These are phyloP conservation scores for Amyelois transitella DNA, from an alignment of 1,140 invertebrate genomes.

Conservation along the genomic window DNA sequence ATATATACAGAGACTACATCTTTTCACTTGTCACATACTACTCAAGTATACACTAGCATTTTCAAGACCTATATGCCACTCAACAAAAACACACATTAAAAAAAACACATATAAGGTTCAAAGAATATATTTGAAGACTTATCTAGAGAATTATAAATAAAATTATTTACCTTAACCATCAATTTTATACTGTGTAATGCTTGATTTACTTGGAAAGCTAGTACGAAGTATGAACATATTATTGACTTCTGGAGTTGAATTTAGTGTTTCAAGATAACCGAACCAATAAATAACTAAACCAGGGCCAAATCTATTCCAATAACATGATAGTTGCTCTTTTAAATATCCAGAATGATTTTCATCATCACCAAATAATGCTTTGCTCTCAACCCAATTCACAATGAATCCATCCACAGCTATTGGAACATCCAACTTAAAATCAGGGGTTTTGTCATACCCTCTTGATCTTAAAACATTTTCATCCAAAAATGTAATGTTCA, in stretches of 20 bases:
- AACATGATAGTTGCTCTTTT: slow-evolving; percentile 90
- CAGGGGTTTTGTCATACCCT: slow-evolving; percentile 97
- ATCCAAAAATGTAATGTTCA: slow-evolving; percentile 80
- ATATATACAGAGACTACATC: too few relatives aligned
- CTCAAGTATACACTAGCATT: too few relatives aligned
- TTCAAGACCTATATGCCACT: too few relatives aligned
- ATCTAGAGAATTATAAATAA: too few relatives aligned
- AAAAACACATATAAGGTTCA: too few relatives aligned
- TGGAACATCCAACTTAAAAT: slow-evolving; percentile 92
- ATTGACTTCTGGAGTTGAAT: slow-evolving; percentile 66
- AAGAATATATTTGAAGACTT: too few relatives aligned
- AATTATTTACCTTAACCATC: slow-evolving; percentile 23
- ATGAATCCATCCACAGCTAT: slow-evolving; percentile 90
- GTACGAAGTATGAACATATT: slow-evolving; percentile 57
- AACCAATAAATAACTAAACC: slow-evolving; percentile 98
- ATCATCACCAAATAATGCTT: slow-evolving; percentile 93
- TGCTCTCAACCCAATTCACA: slow-evolving; percentile 97
- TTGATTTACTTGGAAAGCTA: slow-evolving; percentile 21
- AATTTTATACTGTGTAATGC: slow-evolving; percentile 44
- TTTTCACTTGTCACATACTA: too few relatives aligned
- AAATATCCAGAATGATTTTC: slow-evolving; percentile 89
- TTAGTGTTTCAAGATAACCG: slow-evolving; percentile 84
- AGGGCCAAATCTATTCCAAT: slow-evolving; percentile 95
- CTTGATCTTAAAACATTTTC: slow-evolving; percentile 86
- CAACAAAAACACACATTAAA: too few relatives aligned